phyloP scores from a whole-genome alignment of 2,797 vertebrate genomes.

The Tolypeutes matacus region DNA sequence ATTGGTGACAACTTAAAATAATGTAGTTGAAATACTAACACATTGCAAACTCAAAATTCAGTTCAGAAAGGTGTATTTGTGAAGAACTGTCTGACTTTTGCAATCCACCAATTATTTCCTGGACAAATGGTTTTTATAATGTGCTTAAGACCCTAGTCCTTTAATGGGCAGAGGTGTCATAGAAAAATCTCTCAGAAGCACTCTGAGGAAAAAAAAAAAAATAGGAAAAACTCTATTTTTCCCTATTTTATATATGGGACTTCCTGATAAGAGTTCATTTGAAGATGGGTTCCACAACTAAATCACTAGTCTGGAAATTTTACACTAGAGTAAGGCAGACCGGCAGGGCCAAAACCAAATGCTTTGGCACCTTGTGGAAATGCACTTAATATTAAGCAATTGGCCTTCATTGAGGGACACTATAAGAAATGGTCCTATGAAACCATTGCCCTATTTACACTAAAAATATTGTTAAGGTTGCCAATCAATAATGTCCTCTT shows the following conservation, averaged over 20 bases:
- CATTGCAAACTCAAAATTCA: conserved; percentile 7
- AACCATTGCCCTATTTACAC: conserved; percentile 34
- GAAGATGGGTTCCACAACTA: conserved; percentile 12
- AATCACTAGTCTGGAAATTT: neutral
- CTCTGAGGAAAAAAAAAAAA: neutral
- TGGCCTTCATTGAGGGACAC: neutral
- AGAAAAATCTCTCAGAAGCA: neutral
- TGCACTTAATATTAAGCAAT: conserved; percentile 1
- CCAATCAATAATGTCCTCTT: conserved; percentile 66
- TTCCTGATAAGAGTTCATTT: conserved; percentile 1
- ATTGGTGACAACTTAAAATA: neutral
- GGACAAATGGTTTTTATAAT: neutral
- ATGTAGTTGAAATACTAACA: conserved; percentile 8
- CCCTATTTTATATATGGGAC: neutral
- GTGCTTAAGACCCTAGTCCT: neutral
- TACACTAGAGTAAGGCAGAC: neutral
- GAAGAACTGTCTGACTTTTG: neutral
- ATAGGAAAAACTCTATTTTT: neutral
- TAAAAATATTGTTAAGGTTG: conserved; percentile 44
- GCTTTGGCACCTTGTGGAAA: neutral
- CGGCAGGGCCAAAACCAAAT: neutral
- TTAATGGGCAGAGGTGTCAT: neutral
- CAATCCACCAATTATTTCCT: neutral
- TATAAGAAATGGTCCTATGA: neutral
- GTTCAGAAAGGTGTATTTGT: neutral